Conservation (phyloP, 2,888 invertebrate genomes). For the Kryphioiulus occultus region DNA sequence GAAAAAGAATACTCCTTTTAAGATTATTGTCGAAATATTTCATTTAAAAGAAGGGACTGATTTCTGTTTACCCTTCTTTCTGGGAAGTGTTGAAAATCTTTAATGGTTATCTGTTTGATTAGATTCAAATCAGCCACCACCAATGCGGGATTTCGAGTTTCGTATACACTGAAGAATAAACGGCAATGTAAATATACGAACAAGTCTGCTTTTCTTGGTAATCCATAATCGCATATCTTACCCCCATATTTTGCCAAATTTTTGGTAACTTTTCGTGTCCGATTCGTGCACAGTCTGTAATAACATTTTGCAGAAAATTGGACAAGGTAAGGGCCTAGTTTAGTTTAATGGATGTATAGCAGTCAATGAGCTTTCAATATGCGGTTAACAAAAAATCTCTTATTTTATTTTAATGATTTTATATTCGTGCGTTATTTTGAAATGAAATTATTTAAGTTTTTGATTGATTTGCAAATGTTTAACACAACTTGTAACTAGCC, state of each 20-base stretch:
- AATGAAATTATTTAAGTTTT: too few relatives aligned
- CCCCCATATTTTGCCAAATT: slow-evolving; percentile 43
- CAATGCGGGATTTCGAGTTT: slow-evolving; percentile 39
- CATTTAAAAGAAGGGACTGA: background rate
- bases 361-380: too few relatives aligned
- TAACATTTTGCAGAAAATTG: too few relatives aligned
- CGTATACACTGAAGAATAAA: background rate
- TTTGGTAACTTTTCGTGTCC: background rate
- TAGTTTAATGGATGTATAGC: too few relatives aligned
- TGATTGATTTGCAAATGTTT: too few relatives aligned
- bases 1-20: background rate
- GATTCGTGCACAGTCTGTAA: slow-evolving; percentile 28
- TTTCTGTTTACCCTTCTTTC: slow-evolving; percentile 46
- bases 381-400: background rate
- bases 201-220: background rate
- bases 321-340: too few relatives aligned
- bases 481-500: too few relatives aligned
- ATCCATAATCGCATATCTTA: background rate
- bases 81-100: slow-evolving; percentile 37
- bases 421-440: too few relatives aligned
- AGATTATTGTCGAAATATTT: background rate
- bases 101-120: slow-evolving; percentile 43
- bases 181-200: background rate
- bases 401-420: too few relatives aligned
- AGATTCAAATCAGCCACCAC: slow-evolving; percentile 45